Evolutionary conservation across 35 echinoderm and acorn worm genomes (phyloP), one percentile per base, ranked within the genome.

Genomic region (Eucidaris tribuloides): DNA sequence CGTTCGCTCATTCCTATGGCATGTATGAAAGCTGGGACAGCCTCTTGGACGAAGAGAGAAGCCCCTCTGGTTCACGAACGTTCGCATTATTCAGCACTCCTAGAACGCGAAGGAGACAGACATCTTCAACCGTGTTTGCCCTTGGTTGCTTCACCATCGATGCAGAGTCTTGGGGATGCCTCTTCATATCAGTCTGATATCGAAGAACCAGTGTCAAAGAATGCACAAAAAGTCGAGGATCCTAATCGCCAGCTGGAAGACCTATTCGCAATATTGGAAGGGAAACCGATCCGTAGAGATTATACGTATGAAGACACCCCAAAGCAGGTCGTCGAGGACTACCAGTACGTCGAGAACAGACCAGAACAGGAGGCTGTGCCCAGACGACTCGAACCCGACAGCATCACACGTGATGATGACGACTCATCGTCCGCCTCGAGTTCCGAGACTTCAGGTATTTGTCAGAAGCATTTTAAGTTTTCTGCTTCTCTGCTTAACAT

Each of bases 401-500:
- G n/a, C 37, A 74, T 74, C n/a, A 15, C 14, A 35, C 6, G 22
- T 7, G 38, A 33, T 20, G 68, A 74, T 41, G 68, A 74, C 25
- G 68, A 74, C 44, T 74, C 68, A 42, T 74, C 68, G 1, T 41
- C 68, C 3, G 68, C 37, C 3, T 74, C 68, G 25, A 74, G 68
- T 74, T 74, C 68, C 38, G 34, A 74, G 24, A 74, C 68, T 20
- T 74, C 68, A 74, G 68, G 68, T 74, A 74, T 13, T n/a, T n/a
- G n/a, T n/a, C n/a, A n/a, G n/a, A n/a, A n/a, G n/a, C n/a, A n/a
- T n/a, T n/a, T n/a, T n/a, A n/a, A n/a, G n/a, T n/a, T n/a, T n/a
- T n/a, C n/a, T n/a, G n/a, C n/a, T n/a, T n/a, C n/a, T n/a, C n/a
- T n/a, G n/a, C n/a, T n/a, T n/a, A n/a, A n/a, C n/a, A n/a, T n/a